These are phyloP conservation scores for Muraenolepis orangiensis DNA, from an alignment of 2,797 vertebrate species.

Conservation along the genomic window DNA sequence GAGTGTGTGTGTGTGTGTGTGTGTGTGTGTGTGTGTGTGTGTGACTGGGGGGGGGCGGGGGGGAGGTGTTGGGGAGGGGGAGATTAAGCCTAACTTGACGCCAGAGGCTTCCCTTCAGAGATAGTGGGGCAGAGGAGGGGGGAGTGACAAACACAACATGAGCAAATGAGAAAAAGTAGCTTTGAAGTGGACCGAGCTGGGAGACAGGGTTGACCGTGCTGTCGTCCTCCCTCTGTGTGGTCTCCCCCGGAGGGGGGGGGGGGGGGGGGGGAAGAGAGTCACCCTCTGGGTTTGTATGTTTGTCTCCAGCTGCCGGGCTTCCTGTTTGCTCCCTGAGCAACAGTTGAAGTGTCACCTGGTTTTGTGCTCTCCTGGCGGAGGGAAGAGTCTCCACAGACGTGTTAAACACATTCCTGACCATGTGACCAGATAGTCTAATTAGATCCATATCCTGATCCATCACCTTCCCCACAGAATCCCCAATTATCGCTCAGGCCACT, in stretches of 20 bases:
- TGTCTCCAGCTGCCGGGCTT: background rate
- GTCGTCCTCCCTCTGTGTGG: constrained; percentile 52
- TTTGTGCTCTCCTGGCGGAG: background rate
- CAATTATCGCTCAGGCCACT: too few relatives aligned
- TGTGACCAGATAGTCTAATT: background rate
- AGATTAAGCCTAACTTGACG: constrained; percentile 12
- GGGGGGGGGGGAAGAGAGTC: too few relatives aligned
- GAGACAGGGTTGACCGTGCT: constrained; percentile 40
- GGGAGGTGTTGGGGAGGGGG: constrained; percentile 14
- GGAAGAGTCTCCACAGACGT: background rate
- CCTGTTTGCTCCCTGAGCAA: background rate
- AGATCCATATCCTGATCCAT: background rate
- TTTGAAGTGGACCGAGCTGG: constrained; percentile 18
- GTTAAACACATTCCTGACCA: background rate
- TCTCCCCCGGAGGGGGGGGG: constrained; percentile 43
- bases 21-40: background rate
- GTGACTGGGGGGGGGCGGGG: constrained; percentile 20
- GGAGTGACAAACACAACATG: constrained; percentile 33
- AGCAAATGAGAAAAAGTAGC: background rate
- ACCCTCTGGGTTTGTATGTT: constrained; percentile 31
- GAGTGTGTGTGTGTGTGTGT: constrained; percentile 17
- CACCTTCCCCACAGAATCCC: background rate
- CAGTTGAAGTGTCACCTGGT: background rate
- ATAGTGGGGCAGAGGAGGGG: constrained; percentile 18
- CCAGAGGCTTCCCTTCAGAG: constrained; percentile 13